Conservation (phyloP, 2,888 invertebrate genomes). For the Euzophera pinguis region DNA sequence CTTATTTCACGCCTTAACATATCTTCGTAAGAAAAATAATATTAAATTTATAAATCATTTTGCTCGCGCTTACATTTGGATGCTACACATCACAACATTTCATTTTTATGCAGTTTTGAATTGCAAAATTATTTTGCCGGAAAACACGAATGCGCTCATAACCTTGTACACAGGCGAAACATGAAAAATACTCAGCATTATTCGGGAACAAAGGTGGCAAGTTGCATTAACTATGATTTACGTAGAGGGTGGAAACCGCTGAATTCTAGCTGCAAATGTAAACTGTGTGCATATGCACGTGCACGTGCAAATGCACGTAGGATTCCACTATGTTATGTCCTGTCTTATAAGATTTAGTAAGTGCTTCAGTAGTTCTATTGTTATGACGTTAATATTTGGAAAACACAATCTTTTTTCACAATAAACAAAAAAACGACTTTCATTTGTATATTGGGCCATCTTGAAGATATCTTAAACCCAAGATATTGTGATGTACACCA, state of each 20-base stretch:
- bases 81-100: neutral
- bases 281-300: too few species aligned
- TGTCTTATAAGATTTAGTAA: neutral
- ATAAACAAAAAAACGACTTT: too few species aligned
- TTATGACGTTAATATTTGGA: too few species aligned
- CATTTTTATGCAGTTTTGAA: neutral
- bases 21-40: too few species aligned
- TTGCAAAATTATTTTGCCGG: constrained; percentile 3
- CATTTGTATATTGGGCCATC: too few species aligned
- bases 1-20: too few species aligned
- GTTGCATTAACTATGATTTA: constrained; percentile 8
- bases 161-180: neutral
- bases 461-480: too few species aligned
- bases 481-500: too few species aligned
- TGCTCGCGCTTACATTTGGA: too few species aligned
- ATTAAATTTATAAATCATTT: too few species aligned
- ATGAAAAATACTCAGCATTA: constrained; percentile 4
- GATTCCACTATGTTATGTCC: neutral
- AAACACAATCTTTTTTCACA: too few species aligned
- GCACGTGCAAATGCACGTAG: neutral
- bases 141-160: constrained; percentile 1
- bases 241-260: neutral
- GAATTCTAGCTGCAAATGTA: neutral
- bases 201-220: constrained; percentile 2
- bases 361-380: too few species aligned